phyloP scores from a whole-genome alignment of 2,888 invertebrate genomes.

The Aradus depressus region DNA sequence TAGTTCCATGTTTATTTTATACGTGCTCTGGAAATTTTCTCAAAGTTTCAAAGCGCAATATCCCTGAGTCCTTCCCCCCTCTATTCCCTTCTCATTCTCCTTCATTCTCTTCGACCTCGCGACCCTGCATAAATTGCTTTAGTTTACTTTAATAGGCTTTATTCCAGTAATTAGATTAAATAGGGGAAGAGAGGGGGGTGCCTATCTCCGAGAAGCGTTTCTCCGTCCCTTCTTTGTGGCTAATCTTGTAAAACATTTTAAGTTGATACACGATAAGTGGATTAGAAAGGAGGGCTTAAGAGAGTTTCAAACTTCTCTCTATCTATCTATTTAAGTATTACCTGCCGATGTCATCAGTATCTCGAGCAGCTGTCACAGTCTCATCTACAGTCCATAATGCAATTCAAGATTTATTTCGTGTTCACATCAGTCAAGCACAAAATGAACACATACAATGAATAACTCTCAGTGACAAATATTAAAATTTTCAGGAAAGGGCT shows the following conservation, averaged over 20 bases:
- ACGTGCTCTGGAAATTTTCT: conserved; percentile 28
- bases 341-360: too few relatives aligned
- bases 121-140: conserved; percentile 23
- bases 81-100: conserved; percentile 1
- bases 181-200: background rate
- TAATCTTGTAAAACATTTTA: conserved; percentile 17
- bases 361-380: too few relatives aligned
- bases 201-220: background rate
- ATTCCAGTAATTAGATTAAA: conserved; percentile 28
- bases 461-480: too few relatives aligned
- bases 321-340: too few relatives aligned
- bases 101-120: background rate
- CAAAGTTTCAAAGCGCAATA: background rate
- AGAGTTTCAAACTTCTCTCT: too few relatives aligned
- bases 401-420: too few relatives aligned
- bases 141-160: conserved; percentile 29
- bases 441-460: too few relatives aligned
- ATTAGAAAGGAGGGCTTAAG: too few relatives aligned
- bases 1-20: conserved; percentile 28
- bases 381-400: too few relatives aligned
- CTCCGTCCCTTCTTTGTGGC: conserved; percentile 3
- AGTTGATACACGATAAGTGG: conserved; percentile 17
- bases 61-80: conserved; percentile 4
- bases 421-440: too few relatives aligned
- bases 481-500: too few relatives aligned